A percentile compares a stretch with the other conserved stretches of the same genome.
phyloP scores from a whole-genome alignment of 2,113 vertebrate genomes.

The Ranitomeya imitator region DNA sequence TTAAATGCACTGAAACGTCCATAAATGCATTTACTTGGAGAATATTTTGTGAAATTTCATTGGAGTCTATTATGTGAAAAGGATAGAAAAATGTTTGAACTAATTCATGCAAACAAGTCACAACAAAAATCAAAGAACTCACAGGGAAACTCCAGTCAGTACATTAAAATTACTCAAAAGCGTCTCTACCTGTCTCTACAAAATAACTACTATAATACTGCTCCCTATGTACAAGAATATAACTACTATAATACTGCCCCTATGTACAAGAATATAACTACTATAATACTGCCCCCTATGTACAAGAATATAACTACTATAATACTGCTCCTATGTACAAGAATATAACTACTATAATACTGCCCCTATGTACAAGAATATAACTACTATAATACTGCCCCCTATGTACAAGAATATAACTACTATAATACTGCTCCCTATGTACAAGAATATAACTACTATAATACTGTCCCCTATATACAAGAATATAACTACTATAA shows the following conservation, averaged over 20 bases:
- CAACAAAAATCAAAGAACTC: neutral
- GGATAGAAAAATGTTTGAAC: neutral
- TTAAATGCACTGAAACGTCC: neutral
- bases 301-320: too few species aligned
- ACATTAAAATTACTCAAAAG: too few species aligned
- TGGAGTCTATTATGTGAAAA: neutral
- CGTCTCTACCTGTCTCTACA: too few species aligned
- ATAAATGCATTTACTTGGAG: neutral
- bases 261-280: too few species aligned
- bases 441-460: neutral
- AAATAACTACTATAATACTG: too few species aligned
- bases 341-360: too few species aligned
- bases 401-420: neutral
- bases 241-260: too few species aligned
- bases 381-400: too few species aligned
- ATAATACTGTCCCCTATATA: neutral
- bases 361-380: too few species aligned
- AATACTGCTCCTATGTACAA: too few species aligned
- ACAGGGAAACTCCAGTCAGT: neutral
- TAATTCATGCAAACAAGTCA: neutral
- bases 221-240: neutral
- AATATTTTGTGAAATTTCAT: neutral
- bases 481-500: neutral
- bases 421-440: neutral
- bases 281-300: too few species aligned